phyloP scores from a whole-genome alignment of 2,888 invertebrate species.

The Idaea straminata region DNA sequence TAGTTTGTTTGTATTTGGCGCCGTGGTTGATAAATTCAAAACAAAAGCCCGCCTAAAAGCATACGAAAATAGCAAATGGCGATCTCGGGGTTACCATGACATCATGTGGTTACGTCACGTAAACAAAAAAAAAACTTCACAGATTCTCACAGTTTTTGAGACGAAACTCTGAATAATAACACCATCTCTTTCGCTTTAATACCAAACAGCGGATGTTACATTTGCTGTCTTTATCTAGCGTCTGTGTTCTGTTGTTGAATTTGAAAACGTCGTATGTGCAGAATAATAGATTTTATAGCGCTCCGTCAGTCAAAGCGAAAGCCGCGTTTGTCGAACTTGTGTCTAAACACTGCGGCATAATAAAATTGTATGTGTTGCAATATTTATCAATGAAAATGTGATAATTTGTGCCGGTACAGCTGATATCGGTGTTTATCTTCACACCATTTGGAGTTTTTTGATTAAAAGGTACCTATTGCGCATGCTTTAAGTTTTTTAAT shows the following conservation, averaged over 20 bases:
- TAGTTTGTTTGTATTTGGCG: background rate
- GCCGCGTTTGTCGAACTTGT: conserved; percentile 33
- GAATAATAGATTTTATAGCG: conserved; percentile 37
- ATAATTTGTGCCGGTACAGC: conserved; percentile 24
- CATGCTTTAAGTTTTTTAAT: conserved; percentile 6
- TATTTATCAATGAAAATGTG: conserved; percentile 57
- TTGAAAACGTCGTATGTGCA: conserved; percentile 41
- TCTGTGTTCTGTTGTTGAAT: conserved; percentile 23
- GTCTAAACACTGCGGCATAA: conserved; percentile 25
- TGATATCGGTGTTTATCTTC: conserved; percentile 23
- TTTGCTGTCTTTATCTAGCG: conserved; percentile 43
- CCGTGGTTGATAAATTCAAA: conserved; percentile 11
- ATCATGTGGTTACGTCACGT: conserved; percentile 66
- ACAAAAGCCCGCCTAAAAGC: conserved; percentile 33
- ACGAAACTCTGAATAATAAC: conserved; percentile 28
- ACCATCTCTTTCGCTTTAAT: conserved; percentile 40
- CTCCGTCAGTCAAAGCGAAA: conserved; percentile 44
- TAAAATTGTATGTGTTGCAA: conserved; percentile 17
- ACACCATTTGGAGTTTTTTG: conserved; percentile 27
- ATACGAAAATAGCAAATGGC: conserved; percentile 28
- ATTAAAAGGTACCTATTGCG: conserved; percentile 33
- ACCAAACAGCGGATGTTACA: conserved; percentile 38
- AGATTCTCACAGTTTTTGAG: conserved; percentile 22
- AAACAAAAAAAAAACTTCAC: conserved; percentile 43
- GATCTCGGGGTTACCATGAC: conserved; percentile 58